Percentiles rank a stretch among this genome's conserved stretches.
phyloP scores from a whole-genome alignment of 2,113 vertebrate genomes.

The Toxotes chatareus region DNA sequence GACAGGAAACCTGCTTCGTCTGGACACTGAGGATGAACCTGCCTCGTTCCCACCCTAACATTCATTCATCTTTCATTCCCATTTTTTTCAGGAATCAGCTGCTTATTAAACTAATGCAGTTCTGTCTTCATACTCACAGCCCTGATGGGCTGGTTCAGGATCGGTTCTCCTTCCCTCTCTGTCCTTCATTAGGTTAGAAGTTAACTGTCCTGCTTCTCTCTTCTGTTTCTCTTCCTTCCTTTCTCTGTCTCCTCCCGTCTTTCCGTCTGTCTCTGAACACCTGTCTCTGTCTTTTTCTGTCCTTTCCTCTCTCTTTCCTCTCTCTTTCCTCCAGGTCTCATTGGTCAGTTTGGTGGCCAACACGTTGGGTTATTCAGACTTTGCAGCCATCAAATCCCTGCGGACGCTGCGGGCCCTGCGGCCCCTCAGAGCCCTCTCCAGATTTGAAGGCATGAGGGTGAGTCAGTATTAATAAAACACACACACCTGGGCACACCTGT shows the following conservation, averaged over 20 bases:
- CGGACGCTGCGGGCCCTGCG: slow-evolving; percentile 94
- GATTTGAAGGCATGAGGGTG: slow-evolving; percentile 99
- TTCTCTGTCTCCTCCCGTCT: slow-evolving; percentile 8
- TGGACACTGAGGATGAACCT: neutral
- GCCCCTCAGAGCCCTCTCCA: slow-evolving; percentile 94
- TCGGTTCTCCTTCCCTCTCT: neutral
- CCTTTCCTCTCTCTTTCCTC: neutral
- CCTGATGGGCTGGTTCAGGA: slow-evolving; percentile 2
- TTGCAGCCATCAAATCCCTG: slow-evolving; percentile 98
- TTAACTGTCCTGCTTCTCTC: slow-evolving; percentile 49
- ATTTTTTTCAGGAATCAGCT: slow-evolving; percentile 6
- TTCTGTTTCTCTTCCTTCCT: neutral
- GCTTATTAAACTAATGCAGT: neutral
- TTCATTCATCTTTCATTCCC: neutral
- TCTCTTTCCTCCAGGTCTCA: slow-evolving; percentile 88
- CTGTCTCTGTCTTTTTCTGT: too few species aligned
- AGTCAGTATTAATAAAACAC: slow-evolving; percentile 59
- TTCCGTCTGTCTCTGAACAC: neutral
- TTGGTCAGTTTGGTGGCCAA: slow-evolving; percentile 93
- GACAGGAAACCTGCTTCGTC: neutral
- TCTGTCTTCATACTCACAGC: neutral
- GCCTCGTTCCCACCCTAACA: neutral
- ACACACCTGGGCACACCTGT: neutral
- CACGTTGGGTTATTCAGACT: slow-evolving; percentile 94
- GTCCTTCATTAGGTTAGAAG: slow-evolving; percentile 21